Evolutionary conservation across 2,113 vertebrate species (phyloP), one percentile per base, ranked within the genome.

Genomic region (Parus major): DNA sequence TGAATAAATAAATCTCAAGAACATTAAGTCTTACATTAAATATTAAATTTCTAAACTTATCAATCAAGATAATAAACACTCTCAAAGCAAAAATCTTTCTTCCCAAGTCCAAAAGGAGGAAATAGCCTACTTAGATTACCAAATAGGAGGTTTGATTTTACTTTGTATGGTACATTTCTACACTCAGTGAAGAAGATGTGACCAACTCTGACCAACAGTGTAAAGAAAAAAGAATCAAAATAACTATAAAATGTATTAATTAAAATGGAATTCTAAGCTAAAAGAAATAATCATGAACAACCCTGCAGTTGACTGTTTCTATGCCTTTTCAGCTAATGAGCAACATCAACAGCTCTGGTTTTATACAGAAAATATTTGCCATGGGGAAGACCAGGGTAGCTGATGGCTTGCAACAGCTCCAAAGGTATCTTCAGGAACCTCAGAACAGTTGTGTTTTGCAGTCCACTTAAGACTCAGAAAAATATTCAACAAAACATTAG

Each of bases 301-400:
- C 6, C 4, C 9, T 2, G 1, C 14, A 63, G 1, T 0, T 12
- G 25, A 52, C 33, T 16, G 29, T 36, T 83, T 33, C 42, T 16
- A 42, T 15, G 36, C 12, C 41, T 81, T 69, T 92, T 29, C 52
- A 71, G 55, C 46, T 72, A 88, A 52, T 10, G 3, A 92, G 47
- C 22, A 90, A 44, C 19, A 80, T 15, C 42, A 42, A 76, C 27
- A 86, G n/a, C 23, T 78, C 22, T 66, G 19, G 2, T 28, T 75
- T 73, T 52, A 75, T 3, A 75, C 8, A 72, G 22, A 75, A 70
- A 79, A 6, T 50, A 61, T 35, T 79, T 89, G 28, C 65, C 31
- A 11, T 14, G 20, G 14, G 27, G 19, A 86, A 77, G 41, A 68
- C 13, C 9, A 64, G 19, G 52, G 12, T 24, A 88, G 23, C 4